Base-by-base conservation (phyloP, 1,140 invertebrate genomes). In the Globodera rostochiensis region DNA sequence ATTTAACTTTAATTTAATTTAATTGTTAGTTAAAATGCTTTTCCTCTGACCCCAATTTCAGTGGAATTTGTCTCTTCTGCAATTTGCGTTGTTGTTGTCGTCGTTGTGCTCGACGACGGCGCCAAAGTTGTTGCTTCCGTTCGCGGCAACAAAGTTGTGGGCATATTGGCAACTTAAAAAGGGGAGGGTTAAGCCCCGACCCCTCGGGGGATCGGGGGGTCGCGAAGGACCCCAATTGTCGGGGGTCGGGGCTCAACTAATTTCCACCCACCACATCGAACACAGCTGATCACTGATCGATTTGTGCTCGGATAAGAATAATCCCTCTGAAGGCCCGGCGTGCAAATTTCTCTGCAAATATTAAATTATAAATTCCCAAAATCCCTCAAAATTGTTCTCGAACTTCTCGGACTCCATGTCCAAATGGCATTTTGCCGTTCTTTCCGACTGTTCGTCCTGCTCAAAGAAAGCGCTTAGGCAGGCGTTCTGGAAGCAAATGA, bases 401-500 rank as follows among this genome's bases (percentile, higher is more conserved):
- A 9, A 71, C 69, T 71, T 71, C 15, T 79, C 76, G 25, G 81
- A 21, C 53, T 69, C 57, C 66, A 85, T 77, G 36, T 78, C 85
- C 45, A 85, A 73, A 57, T 77, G 75, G 70, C 84, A 81, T 76
- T 81, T 81, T 8, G 80, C 70, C 70, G 67, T 49, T 2, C 74
- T 60, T 13, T 60, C 66, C 25, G 46, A 13, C 57, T n/a, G 7
- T 53, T 50, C 71, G 64, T 71, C 57, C 4, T 77, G 81, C 47
- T 87, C 84, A 70, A 71, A 85, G 53, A 85, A 74, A 25, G 85
- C 84, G 45, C 77, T 79, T 21, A 82, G 50, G 70, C 84, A 85
- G 36, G 85, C 81, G 60, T 85, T 85, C 75, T 85, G 84, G 69
- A 85, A 85, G 60, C 84, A 85, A 69, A 85, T 83, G 69, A 78